Conservation (phyloP, 2,113 vertebrate species). For the Ochotona princeps region DNA sequence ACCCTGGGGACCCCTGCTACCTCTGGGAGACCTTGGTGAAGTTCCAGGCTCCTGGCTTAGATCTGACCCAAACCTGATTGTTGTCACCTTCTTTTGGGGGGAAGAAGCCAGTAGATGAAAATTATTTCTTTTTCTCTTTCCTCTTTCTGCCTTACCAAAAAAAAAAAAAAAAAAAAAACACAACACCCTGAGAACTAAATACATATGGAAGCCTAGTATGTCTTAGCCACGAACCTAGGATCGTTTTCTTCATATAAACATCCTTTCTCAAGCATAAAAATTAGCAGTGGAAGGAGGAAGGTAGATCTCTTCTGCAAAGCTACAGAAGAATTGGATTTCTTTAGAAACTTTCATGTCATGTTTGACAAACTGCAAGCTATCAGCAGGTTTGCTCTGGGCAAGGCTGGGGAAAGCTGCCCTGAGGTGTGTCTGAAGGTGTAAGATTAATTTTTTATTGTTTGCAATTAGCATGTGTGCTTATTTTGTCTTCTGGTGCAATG, state of each 20-base stretch:
- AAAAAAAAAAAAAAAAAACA: too few species aligned
- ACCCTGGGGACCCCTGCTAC: too few species aligned
- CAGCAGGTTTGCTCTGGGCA: background rate
- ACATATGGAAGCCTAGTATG: background rate
- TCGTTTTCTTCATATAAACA: background rate
- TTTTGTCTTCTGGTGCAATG: background rate
- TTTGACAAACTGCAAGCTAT: background rate
- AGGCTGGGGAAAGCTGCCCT: background rate
- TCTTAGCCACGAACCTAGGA: background rate
- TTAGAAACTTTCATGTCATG: background rate
- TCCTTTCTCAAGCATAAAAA: background rate
- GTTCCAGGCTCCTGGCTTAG: too few species aligned
- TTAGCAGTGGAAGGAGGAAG: background rate
- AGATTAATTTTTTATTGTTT: constrained; percentile 62
- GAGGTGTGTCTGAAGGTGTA: background rate
- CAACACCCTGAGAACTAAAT: background rate
- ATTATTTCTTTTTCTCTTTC: too few species aligned
- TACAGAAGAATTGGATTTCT: background rate
- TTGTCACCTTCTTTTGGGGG: too few species aligned
- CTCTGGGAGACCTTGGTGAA: too few species aligned
- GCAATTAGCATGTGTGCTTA: constrained; percentile 3
- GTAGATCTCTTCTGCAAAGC: background rate
- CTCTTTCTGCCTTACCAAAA: too few species aligned
- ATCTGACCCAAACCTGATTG: too few species aligned
- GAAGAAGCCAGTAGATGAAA: too few species aligned